Evolutionary conservation across 2,888 invertebrate species (phyloP), one percentile per base, ranked within the genome.

Genomic region (Globia sparganii): DNA sequence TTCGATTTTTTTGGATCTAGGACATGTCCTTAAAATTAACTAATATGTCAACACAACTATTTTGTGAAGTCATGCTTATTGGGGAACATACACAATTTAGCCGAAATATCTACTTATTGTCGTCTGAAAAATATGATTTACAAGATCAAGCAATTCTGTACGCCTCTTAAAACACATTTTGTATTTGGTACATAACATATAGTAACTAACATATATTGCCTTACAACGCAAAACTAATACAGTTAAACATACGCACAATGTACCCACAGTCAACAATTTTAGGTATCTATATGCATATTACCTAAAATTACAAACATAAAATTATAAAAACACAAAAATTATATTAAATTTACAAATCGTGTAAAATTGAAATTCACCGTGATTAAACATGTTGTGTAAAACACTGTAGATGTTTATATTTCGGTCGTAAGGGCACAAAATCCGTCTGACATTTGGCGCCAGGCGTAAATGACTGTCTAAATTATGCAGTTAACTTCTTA

Each of bases 401-500:
- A 72, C 67, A 58, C 37, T 56, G 46, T 31, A 40, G 68, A 66
- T 81, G 77, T 72, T 70, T 77, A 61, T 77, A 81, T 77, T 83
- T 86, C 69, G 81, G 79, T 81, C 79, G 86, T 87, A 87, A 80
- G 85, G 87, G 88, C 87, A 87, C 87, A 91, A 91, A 86, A 91
- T 81, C 83, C 83, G 86, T 86, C 88, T 94, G 94, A 91, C 93
- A 95, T 95, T 95, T 94, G 91, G 89, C 87, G 90, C 89, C 90
- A 90, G 74, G 90, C 90, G 87, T 92, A 94, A 95, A 94, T 92
- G 91, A 93, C 91, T 93, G 92, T 91, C 92, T 92, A 93, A 94
- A 94, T 95, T 94, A 94, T 94, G 93, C 92, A 93, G 92, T 94
- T 94, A 93, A 92, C 91, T 92, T 89, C 90, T 88, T 86, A 90